A percentile compares a stretch with the other conserved stretches of the same genome.
Conservation (phyloP, 2,888 invertebrate genomes). For the Diadromus collaris region DNA sequence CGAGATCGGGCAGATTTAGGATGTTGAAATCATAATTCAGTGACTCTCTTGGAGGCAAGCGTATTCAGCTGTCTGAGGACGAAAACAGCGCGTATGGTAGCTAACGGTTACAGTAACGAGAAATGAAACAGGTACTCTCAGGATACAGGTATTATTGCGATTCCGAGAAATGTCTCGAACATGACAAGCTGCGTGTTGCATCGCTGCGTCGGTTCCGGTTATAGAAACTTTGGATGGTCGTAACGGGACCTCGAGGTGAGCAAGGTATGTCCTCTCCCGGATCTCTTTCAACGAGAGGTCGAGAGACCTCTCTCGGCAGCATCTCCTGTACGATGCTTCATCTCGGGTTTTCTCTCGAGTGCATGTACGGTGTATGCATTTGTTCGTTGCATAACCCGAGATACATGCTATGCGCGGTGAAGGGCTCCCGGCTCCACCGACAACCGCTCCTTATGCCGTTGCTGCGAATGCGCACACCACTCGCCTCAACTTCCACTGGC, state of each 20-base stretch:
- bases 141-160: background rate
- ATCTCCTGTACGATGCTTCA: slow-evolving; percentile 25
- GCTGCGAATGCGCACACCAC: slow-evolving; percentile 24
- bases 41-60: no score
- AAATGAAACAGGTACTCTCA: background rate
- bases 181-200: slow-evolving; percentile 30
- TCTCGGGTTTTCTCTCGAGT: slow-evolving; percentile 6
- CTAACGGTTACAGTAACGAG: background rate
- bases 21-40: background rate
- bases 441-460: background rate
- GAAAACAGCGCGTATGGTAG: no score
- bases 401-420: slow-evolving; percentile 19
- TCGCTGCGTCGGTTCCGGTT: background rate
- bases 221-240: slow-evolving; percentile 5
- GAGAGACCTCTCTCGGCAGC: slow-evolving; percentile 14
- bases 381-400: slow-evolving; percentile 16
- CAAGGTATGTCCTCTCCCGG: slow-evolving; percentile 19
- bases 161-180: slow-evolving; percentile 14
- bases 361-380: background rate
- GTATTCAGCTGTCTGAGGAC: no score
- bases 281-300: slow-evolving; percentile 1
- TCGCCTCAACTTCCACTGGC: slow-evolving; percentile 3
- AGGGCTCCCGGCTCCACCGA: background rate
- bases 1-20: background rate
- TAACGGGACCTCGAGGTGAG: slow-evolving; percentile 25